A percentile compares a stretch with the other conserved stretches of the same genome.
phyloP scores from a whole-genome alignment of 2,113 vertebrate genomes.

The Rhinichthys klamathensis region DNA sequence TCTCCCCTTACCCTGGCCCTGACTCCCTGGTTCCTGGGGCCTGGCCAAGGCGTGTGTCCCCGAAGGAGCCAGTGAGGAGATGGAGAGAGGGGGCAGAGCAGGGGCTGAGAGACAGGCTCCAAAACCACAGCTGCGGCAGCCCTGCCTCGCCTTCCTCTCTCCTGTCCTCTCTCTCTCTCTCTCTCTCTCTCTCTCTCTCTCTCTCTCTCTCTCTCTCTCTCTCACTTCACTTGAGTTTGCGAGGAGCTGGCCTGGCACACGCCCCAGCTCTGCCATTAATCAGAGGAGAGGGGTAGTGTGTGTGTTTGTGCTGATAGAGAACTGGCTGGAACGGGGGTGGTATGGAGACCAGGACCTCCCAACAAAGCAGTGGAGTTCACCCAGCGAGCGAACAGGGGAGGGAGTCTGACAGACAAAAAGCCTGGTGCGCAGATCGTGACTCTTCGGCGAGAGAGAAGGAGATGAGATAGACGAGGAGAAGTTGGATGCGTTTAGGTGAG shows the following conservation, averaged over 20 bases:
- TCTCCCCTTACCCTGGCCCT: conserved; percentile 73
- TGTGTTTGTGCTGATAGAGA: conserved; percentile 68
- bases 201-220: not conserved
- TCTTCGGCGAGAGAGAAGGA: conserved; percentile 61
- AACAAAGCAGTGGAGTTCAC: conserved; percentile 79
- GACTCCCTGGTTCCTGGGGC: conserved; percentile 78
- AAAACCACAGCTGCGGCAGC: conserved; percentile 78
- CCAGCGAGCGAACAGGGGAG: conserved; percentile 74
- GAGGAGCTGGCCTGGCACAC: conserved; percentile 70
- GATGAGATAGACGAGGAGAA: conserved; percentile 43
- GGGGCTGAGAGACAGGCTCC: conserved; percentile 71
- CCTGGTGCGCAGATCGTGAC: conserved; percentile 76
- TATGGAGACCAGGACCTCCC: conserved; percentile 78
- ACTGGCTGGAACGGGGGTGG: conserved; percentile 73
- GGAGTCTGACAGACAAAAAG: conserved; percentile 72
- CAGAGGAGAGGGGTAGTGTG: conserved; percentile 63
- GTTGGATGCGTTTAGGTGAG: conserved; percentile 51
- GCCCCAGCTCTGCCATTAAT: conserved; percentile 79
- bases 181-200: conserved; percentile 37
- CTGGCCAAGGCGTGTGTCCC: conserved; percentile 77
- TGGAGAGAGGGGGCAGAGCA: conserved; percentile 75
- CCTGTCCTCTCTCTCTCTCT: conserved; percentile 35
- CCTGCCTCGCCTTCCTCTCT: conserved; percentile 50
- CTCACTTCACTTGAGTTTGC: conserved; percentile 58
- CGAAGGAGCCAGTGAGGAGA: conserved; percentile 75